Evolutionary conservation across 1,140 invertebrate genomes (phyloP).

Genomic region (Galleria mellonella): DNA sequence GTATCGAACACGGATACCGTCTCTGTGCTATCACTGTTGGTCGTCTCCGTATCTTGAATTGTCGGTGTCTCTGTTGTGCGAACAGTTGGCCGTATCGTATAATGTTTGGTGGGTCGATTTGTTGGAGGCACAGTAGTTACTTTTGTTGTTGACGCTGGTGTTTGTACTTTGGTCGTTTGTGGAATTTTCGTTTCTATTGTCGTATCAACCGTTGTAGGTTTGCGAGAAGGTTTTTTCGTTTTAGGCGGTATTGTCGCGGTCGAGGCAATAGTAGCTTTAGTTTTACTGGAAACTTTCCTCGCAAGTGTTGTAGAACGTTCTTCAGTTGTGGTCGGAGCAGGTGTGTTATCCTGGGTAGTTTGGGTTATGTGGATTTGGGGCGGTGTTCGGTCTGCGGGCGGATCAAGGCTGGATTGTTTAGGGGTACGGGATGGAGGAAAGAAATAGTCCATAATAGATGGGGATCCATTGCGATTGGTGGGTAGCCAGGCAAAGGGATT

Average conservation of each 20-base stretch:
- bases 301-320: conserved; percentile 46
- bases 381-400: conserved; percentile 41
- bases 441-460: conserved; percentile 70
- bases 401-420: conserved; percentile 63
- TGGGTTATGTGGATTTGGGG: conserved; percentile 32
- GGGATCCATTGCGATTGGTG: conserved; percentile 58
- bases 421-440: conserved; percentile 69
- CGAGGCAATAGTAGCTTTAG: conserved; percentile 50
- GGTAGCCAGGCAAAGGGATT: conserved; percentile 67
- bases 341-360: conserved; percentile 36
- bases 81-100: conserved; percentile 58
- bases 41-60: conserved; percentile 51
- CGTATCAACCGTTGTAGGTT: conserved; percentile 36
- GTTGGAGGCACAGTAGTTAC: conserved; percentile 37
- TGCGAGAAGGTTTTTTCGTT: conserved; percentile 45
- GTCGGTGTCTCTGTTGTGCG: conserved; percentile 54
- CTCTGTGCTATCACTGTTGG: conserved; percentile 53
- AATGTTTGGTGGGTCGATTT: conserved; percentile 61
- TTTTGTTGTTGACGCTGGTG: conserved; percentile 26
- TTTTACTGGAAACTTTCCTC: conserved; percentile 57
- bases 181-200: conserved; percentile 46
- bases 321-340: conserved; percentile 40
- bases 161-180: conserved; percentile 35
- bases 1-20: conserved; percentile 49
- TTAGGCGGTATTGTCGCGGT: conserved; percentile 47